These are phyloP conservation scores for Noctuana brunneofusca DNA, from an alignment of 2,888 invertebrate species.

Conservation along the genomic window DNA sequence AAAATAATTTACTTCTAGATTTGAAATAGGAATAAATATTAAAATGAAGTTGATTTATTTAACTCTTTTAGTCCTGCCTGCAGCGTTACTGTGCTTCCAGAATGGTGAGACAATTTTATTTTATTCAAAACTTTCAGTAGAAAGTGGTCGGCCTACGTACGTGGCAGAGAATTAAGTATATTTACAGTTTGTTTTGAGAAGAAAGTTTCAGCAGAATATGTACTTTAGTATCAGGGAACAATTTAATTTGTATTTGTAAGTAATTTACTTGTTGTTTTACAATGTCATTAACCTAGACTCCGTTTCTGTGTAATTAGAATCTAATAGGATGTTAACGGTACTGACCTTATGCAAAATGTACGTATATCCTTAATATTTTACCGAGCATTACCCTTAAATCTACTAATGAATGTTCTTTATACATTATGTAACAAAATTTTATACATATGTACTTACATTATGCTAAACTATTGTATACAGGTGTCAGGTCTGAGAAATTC, in stretches of 20 bases:
- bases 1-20: slow-evolving; percentile 50
- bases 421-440: slow-evolving; percentile 8
- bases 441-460: neutral
- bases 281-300: slow-evolving; percentile 13
- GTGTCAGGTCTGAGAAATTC: slow-evolving; percentile 9
- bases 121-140: slow-evolving; percentile 41
- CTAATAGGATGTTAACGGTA: slow-evolving; percentile 4
- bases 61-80: slow-evolving; percentile 86
- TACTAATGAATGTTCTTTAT: neutral
- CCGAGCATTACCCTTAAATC: neutral
- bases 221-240: neutral
- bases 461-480: neutral
- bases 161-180: slow-evolving; percentile 61
- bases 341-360: neutral
- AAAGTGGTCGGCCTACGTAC: slow-evolving; percentile 55
- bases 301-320: neutral
- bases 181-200: slow-evolving; percentile 9
- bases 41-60: slow-evolving; percentile 88
- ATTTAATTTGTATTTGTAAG: neutral
- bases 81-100: slow-evolving; percentile 87
- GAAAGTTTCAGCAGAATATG: neutral
- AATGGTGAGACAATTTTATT: slow-evolving; percentile 84
- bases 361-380: neutral
- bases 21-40: slow-evolving; percentile 46
- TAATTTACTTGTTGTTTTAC: neutral